Evolutionary conservation across 1,140 invertebrate genomes (phyloP).

Genomic region (Hyles euphorbiae): DNA sequence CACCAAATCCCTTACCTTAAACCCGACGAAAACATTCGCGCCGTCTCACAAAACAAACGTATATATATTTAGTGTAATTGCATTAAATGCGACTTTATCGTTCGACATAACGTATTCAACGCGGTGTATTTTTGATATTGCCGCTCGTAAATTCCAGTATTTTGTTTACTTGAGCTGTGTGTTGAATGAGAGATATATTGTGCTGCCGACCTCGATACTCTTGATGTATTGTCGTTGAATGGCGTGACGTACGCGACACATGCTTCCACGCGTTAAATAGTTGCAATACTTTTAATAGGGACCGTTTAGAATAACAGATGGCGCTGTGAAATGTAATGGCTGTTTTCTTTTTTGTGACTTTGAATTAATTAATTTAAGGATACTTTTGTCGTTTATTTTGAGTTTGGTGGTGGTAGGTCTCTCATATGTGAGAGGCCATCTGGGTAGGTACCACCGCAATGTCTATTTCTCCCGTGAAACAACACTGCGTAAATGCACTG

Average conservation of each 20-base stretch:
- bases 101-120: constrained; percentile 41
- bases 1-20: no score
- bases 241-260: not conserved
- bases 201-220: not conserved
- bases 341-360: no score
- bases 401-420: no score
- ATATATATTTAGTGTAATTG: constrained; percentile 64
- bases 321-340: no score
- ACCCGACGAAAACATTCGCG: constrained; percentile 30
- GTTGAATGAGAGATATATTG: constrained; percentile 4
- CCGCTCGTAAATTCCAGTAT: constrained; percentile 33
- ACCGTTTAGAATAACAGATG: no score
- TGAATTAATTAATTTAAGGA: no score
- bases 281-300: no score
- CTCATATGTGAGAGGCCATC: no score
- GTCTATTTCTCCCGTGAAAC: no score
- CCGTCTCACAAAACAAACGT: constrained; percentile 54
- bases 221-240: not conserved
- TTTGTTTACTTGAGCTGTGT: constrained; percentile 2
- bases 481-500: no score
- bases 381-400: no score
- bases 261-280: not conserved
- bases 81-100: constrained; percentile 69
- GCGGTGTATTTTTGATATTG: constrained; percentile 46
- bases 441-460: no score